Conservation (phyloP, 1,140 invertebrate species). For the Drosophila prosaltans region DNA sequence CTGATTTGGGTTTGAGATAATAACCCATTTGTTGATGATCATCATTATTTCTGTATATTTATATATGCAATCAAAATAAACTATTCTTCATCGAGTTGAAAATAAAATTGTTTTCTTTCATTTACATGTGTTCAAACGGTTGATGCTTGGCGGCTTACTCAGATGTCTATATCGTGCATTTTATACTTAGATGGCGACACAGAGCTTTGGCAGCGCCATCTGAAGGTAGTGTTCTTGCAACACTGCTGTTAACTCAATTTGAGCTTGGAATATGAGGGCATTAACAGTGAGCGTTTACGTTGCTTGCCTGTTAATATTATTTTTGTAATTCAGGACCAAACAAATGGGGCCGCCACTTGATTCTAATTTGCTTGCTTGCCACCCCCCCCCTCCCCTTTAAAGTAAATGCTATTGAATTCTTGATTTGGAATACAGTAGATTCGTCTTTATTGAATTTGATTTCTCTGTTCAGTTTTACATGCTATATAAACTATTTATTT, state of each 20-base stretch:
- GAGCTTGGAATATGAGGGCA: not conserved
- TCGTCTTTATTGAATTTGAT: slow-evolving; percentile 81
- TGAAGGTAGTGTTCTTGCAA: not conserved
- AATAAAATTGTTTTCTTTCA: not conserved
- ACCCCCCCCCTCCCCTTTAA: not conserved
- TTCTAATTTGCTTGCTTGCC: no score
- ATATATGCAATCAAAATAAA: slow-evolving; percentile 50
- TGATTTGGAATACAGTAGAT: slow-evolving; percentile 76
- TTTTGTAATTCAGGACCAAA: no score
- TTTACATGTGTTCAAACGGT: not conserved
- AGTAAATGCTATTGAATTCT: not conserved
- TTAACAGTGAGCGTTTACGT: not conserved
- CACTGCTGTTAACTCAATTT: not conserved
- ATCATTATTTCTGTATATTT: slow-evolving; percentile 28
- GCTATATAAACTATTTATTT: slow-evolving; percentile 77
- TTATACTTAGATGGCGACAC: not conserved
- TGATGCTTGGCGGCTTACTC: no score
- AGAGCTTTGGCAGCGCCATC: not conserved
- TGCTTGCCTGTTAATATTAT: not conserved
- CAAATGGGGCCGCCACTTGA: no score
- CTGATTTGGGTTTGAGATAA: slow-evolving; percentile 36
- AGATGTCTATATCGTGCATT: no score
- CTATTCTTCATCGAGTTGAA: slow-evolving; percentile 44
- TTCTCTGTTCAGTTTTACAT: slow-evolving; percentile 80
- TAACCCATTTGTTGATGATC: not conserved